phyloP scores from a whole-genome alignment of 2,797 vertebrate genomes.

The Microctenopoma stevenorrisi region DNA sequence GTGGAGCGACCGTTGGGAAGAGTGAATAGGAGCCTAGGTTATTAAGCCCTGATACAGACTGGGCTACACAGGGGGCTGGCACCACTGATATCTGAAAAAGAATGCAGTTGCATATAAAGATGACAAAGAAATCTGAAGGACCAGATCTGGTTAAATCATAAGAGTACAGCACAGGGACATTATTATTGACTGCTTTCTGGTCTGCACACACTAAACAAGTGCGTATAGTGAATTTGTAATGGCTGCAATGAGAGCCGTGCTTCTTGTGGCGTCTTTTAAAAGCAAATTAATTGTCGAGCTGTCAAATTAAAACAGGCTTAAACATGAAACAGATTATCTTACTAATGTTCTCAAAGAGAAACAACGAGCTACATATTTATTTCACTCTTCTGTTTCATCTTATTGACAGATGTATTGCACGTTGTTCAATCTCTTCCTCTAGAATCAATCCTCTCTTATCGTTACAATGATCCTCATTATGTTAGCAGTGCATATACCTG shows the following conservation, averaged over 20 bases:
- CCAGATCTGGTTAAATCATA: slow-evolving; percentile 55
- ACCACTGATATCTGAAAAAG: slow-evolving; percentile 64
- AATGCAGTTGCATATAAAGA: slow-evolving; percentile 75
- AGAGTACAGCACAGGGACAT: slow-evolving; percentile 35
- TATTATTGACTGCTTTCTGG: slow-evolving; percentile 39
- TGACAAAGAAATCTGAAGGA: slow-evolving; percentile 61
- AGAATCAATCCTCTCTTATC: slow-evolving; percentile 54
- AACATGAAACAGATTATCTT: slow-evolving; percentile 68
- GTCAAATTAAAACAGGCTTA: slow-evolving; percentile 63
- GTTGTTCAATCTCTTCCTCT: slow-evolving; percentile 52
- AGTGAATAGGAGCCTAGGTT: slow-evolving; percentile 77
- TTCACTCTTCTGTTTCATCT: slow-evolving; percentile 45
- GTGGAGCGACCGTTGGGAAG: slow-evolving; percentile 67
- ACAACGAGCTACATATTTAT: slow-evolving; percentile 45
- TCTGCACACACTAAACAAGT: slow-evolving; percentile 50
- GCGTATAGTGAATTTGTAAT: slow-evolving; percentile 27
- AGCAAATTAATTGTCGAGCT: slow-evolving; percentile 64
- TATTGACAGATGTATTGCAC: slow-evolving; percentile 56
- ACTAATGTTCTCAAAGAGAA: slow-evolving; percentile 52
- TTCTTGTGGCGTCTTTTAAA: slow-evolving; percentile 46
- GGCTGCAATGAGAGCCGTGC: slow-evolving; percentile 48
- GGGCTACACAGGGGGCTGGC: slow-evolving; percentile 79
- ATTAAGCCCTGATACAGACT: slow-evolving; percentile 78
- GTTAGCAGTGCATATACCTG: slow-evolving; percentile 48
- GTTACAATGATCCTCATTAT: slow-evolving; percentile 59